phyloP scores from a whole-genome alignment of 2,113 vertebrate genomes.

The Tragulus kanchil region DNA sequence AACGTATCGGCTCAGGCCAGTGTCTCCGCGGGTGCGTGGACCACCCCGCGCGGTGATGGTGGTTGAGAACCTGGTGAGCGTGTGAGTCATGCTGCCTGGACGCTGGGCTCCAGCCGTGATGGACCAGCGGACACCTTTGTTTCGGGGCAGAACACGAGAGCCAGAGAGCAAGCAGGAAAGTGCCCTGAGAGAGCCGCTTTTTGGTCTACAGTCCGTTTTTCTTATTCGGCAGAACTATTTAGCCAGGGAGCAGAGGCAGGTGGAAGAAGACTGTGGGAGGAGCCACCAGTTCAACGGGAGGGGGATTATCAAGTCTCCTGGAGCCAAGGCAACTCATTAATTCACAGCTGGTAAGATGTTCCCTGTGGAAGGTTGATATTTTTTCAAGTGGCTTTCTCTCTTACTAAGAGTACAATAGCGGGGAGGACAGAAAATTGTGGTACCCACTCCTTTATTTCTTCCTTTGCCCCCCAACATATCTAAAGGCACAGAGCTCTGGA shows the following conservation, averaged over 20 bases:
- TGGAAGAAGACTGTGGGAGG: not conserved
- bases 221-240: not conserved
- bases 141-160: not conserved
- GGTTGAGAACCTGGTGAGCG: fast-evolving
- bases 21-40: fast-evolving
- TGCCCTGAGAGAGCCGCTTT: fast-evolving
- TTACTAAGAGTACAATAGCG: not conserved
- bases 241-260: not conserved
- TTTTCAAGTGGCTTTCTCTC: not conserved
- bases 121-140: not conserved
- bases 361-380: not conserved
- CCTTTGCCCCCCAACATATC: not conserved
- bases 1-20: fast-evolving
- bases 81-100: not conserved
- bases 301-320: not conserved
- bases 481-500: not conserved
- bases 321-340: conserved; percentile 36
- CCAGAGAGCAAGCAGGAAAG: not conserved
- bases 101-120: not conserved
- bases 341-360: conserved; percentile 11
- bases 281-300: not conserved
- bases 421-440: not conserved
- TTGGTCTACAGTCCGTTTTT: not conserved
- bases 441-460: not conserved
- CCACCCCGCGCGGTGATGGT: fast-evolving